These are phyloP conservation scores for Limnephilus marmoratus DNA, from an alignment of 2,888 invertebrate species.

Conservation along the genomic window DNA sequence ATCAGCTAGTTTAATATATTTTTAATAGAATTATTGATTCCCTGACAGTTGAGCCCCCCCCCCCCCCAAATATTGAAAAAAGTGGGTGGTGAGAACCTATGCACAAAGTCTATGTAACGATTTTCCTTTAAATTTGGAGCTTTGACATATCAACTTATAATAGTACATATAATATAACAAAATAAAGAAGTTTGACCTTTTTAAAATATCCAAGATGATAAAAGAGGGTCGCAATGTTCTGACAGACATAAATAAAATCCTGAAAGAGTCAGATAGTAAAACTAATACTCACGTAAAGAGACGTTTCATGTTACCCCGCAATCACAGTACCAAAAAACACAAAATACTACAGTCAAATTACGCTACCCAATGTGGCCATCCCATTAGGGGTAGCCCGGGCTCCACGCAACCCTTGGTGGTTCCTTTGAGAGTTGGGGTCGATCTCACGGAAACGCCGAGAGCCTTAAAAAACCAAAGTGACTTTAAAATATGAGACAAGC, in stretches of 20 bases:
- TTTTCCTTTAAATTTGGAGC: too few relatives aligned
- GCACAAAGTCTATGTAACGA: too few relatives aligned
- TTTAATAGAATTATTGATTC: too few relatives aligned
- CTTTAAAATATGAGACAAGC: conserved; percentile 47
- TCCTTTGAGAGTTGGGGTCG: conserved; percentile 34
- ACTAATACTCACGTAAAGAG: not conserved
- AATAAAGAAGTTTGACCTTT: too few relatives aligned
- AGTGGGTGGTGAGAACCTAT: too few relatives aligned
- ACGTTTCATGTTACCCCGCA: not conserved
- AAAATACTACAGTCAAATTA: conserved; percentile 37
- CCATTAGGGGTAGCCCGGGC: conserved; percentile 58
- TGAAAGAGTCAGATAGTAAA: not conserved
- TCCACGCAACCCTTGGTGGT: conserved; percentile 34
- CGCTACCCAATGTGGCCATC: conserved; percentile 47
- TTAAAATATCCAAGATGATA: too few relatives aligned
- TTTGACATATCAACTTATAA: too few relatives aligned
- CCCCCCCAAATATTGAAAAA: too few relatives aligned
- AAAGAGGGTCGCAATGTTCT: not conserved
- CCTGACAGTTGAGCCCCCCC: too few relatives aligned
- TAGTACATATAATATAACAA: too few relatives aligned
- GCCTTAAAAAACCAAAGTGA: conserved; percentile 58
- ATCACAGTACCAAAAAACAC: not conserved
- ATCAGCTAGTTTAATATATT: too few relatives aligned
- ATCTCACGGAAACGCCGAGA: conserved; percentile 35
- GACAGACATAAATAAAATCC: not conserved